A percentile compares a stretch with the other conserved stretches of the same genome.
These are phyloP conservation scores for Gambusia holbrooki DNA, from an alignment of 2,113 vertebrate genomes.

Conservation along the genomic window DNA sequence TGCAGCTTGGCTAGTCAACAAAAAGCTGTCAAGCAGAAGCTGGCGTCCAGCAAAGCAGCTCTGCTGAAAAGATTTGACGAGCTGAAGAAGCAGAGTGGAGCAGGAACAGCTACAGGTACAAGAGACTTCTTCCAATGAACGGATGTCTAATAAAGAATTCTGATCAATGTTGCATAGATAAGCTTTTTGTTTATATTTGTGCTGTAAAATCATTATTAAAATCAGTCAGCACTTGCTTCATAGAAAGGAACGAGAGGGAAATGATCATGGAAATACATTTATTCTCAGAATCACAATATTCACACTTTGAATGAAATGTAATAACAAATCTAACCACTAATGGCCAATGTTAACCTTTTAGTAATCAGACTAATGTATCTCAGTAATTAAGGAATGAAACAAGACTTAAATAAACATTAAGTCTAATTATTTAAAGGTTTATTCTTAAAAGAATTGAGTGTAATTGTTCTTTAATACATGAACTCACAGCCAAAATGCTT, in stretches of 20 bases:
- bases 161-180: neutral
- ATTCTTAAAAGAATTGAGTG: neutral
- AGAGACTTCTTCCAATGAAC: neutral
- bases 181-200: neutral
- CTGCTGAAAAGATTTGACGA: constrained; percentile 83
- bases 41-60: constrained; percentile 70
- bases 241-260: no score
- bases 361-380: neutral
- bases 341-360: neutral
- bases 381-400: neutral
- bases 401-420: no score
- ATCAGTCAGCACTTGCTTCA: no score
- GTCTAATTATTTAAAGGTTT: neutral
- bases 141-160: neutral
- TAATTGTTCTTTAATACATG: no score
- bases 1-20: constrained; percentile 85
- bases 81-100: constrained; percentile 82
- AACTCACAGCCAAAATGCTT: no score
- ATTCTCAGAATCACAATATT: neutral
- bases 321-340: neutral
- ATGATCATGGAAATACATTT: neutral
- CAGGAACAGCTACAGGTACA: constrained; percentile 76
- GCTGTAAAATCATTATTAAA: no score
- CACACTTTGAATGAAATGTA: neutral
- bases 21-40: constrained; percentile 83